Conservation (phyloP, 2,888 invertebrate genomes). For the Idaea aversata region DNA sequence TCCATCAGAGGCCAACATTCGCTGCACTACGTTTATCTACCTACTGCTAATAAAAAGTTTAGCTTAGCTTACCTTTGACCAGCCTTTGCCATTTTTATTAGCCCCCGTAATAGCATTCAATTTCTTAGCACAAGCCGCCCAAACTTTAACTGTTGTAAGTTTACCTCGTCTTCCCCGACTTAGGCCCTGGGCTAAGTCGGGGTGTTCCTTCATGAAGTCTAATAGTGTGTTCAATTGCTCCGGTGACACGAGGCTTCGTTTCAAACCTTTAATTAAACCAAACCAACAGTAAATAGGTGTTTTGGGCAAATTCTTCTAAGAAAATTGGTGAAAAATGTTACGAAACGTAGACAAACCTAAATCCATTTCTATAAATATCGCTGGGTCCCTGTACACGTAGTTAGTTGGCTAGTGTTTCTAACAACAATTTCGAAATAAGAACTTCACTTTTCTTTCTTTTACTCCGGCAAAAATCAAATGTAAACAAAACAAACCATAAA, state of each 20-base stretch:
- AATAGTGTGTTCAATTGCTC: constrained; percentile 49
- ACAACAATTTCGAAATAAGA: too few relatives aligned
- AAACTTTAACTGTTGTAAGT: constrained; percentile 47
- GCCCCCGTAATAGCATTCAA: constrained; percentile 47
- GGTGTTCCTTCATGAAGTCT: constrained; percentile 53
- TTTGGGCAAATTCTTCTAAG: too few relatives aligned
- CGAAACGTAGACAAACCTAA: neutral
- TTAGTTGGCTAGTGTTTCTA: too few relatives aligned
- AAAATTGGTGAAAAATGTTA: too few relatives aligned
- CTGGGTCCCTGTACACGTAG: neutral
- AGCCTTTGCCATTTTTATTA: constrained; percentile 56
- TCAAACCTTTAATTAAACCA: constrained; percentile 33
- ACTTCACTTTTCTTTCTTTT: too few relatives aligned
- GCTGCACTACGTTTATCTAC: too few relatives aligned
- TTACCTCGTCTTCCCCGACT: constrained; percentile 50
- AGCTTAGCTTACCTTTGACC: constrained; percentile 55
- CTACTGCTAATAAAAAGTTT: neutral
- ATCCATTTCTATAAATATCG: neutral
- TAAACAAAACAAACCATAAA: too few relatives aligned
- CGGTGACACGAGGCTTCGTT: constrained; percentile 43
- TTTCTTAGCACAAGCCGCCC: constrained; percentile 55
- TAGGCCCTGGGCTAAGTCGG: constrained; percentile 48
- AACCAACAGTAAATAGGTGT: neutral
- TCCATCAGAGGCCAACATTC: too few relatives aligned
- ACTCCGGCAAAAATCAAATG: too few relatives aligned